phyloP scores from a whole-genome alignment of 2,888 invertebrate genomes.

The Meiosimyza platycephala region DNA sequence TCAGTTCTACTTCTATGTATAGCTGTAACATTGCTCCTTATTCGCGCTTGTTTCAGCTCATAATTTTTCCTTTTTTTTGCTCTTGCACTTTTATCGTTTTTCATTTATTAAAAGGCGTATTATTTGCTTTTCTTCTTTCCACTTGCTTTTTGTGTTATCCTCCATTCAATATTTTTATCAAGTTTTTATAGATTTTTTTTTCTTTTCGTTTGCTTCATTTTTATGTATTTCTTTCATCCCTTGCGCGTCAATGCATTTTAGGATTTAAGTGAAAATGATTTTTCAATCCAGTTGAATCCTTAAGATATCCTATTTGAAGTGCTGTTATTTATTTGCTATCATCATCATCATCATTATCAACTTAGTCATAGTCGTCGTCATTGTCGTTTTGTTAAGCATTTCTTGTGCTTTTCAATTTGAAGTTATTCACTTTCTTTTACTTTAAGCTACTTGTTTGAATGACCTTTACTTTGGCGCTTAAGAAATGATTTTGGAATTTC shows the following conservation, averaged over 20 bases:
- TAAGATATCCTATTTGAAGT: background rate
- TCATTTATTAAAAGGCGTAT: too few relatives aligned
- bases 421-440: background rate
- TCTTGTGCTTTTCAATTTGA: background rate
- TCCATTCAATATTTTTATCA: too few relatives aligned
- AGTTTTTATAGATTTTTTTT: too few relatives aligned
- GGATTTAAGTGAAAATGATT: slow-evolving; percentile 21
- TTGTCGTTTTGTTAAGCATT: too few relatives aligned
- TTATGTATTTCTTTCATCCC: too few relatives aligned
- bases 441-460: slow-evolving; percentile 11
- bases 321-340: background rate
- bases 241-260: slow-evolving; percentile 1
- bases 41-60: background rate
- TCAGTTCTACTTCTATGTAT: background rate
- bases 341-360: background rate
- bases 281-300: slow-evolving; percentile 1
- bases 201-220: too few relatives aligned
- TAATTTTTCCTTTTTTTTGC: background rate
- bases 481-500: background rate
- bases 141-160: too few relatives aligned
- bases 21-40: background rate
- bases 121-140: too few relatives aligned
- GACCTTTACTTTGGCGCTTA: background rate
- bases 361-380: background rate
- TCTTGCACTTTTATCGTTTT: background rate